Evolutionary conservation across 2,113 vertebrate genomes (phyloP).

Genomic region (Eubucco bourcierii): DNA sequence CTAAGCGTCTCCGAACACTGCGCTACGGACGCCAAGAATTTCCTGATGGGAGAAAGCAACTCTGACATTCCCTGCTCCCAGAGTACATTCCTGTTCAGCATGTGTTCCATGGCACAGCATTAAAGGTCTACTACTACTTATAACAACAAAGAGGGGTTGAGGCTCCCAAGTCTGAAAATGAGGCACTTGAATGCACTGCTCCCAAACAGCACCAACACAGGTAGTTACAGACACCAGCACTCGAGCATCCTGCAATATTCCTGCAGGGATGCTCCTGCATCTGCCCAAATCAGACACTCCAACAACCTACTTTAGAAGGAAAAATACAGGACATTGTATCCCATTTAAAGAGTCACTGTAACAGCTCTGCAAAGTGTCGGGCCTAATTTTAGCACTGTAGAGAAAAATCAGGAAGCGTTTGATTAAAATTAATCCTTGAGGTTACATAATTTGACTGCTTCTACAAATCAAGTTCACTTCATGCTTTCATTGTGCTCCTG

Average conservation of each 20-base stretch:
- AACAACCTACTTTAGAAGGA: background rate
- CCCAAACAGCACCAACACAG: background rate
- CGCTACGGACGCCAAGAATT: background rate
- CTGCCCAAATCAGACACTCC: background rate
- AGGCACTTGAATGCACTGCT: background rate
- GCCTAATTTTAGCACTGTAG: background rate
- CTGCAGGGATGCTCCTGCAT: background rate
- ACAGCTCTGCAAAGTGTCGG: background rate
- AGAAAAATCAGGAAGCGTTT: conserved; percentile 25
- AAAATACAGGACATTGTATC: background rate
- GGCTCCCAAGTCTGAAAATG: background rate
- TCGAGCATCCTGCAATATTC: fast-evolving
- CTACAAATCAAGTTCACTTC: background rate
- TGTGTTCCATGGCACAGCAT: background rate
- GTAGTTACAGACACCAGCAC: background rate
- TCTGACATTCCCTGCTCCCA: background rate
- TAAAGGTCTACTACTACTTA: background rate
- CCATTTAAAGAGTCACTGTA: background rate
- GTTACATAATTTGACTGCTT: background rate
- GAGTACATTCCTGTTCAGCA: background rate
- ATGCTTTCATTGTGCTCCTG: background rate
- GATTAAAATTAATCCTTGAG: conserved; percentile 37
- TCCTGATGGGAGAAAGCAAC: background rate
- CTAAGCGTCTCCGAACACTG: background rate
- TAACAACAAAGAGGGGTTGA: background rate